Evolutionary conservation across 2,888 invertebrate genomes (phyloP).

Genomic region (Tanypteryx hageni): DNA sequence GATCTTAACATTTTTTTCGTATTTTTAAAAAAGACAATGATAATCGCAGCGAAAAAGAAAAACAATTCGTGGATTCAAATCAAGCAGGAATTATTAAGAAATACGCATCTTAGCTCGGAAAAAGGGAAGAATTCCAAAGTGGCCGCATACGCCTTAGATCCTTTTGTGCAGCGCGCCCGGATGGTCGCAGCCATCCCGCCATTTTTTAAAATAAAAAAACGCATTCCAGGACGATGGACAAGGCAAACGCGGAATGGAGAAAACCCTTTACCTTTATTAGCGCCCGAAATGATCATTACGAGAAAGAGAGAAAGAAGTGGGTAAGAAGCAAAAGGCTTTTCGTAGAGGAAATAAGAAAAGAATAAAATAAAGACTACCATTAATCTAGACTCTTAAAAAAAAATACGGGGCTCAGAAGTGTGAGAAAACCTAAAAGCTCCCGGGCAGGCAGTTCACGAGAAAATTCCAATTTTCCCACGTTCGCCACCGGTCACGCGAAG

Average conservation of each 20-base stretch:
- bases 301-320: background rate
- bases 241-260: background rate
- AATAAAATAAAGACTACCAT: background rate
- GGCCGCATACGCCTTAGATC: background rate
- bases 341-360: background rate
- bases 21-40: too few species aligned
- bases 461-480: constrained; percentile 32
- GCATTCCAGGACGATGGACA: background rate
- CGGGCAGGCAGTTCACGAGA: background rate
- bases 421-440: constrained; percentile 29
- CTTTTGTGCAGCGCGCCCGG: background rate
- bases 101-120: too few species aligned
- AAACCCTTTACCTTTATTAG: background rate
- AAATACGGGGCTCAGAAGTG: constrained; percentile 19
- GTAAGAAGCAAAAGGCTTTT: too few species aligned
- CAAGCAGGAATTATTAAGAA: too few species aligned
- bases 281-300: background rate
- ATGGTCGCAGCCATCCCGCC: too few species aligned
- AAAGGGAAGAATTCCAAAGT: background rate
- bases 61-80: too few species aligned
- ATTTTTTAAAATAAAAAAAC: background rate
- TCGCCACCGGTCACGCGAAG: constrained; percentile 19
- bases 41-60: too few species aligned
- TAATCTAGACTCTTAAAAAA: background rate
- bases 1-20: too few species aligned